Conservation (phyloP, 2,797 vertebrate species). For the Eulemur mongoz region DNA sequence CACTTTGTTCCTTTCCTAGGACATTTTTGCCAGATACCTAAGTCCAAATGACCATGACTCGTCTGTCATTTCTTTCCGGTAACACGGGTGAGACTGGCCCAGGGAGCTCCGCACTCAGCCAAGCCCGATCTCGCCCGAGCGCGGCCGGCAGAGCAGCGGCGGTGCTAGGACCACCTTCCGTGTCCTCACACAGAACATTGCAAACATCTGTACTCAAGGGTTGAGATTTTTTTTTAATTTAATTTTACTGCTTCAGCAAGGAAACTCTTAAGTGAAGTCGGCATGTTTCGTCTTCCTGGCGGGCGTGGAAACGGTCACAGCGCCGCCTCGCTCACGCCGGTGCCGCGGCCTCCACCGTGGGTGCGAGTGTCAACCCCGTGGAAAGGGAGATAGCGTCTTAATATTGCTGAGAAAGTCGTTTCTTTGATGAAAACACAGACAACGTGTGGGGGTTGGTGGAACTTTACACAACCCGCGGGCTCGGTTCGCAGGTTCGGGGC, state of each 20-base stretch:
- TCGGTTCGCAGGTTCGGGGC: fast-evolving
- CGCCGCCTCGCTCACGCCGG: fast-evolving
- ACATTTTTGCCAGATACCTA: neutral
- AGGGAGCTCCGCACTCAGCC: fast-evolving
- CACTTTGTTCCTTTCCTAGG: neutral
- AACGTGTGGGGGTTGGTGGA: fast-evolving
- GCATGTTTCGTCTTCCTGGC: neutral
- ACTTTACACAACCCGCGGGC: fast-evolving
- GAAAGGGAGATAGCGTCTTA: neutral
- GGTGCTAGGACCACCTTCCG: fast-evolving
- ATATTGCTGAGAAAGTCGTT: fast-evolving
- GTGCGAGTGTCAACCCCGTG: fast-evolving
- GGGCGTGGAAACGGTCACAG: fast-evolving
- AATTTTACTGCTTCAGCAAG: neutral
- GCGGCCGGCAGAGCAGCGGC: neutral
- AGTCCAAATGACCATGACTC: neutral
- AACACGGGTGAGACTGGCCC: neutral
- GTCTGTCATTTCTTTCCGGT: neutral
- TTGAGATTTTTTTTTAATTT: neutral
- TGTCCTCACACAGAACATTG: fast-evolving
- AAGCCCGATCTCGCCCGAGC: fast-evolving
- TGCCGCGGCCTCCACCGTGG: fast-evolving
- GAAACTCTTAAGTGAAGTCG: fast-evolving
- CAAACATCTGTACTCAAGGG: fast-evolving
- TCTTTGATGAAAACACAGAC: neutral